phyloP scores from a whole-genome alignment of 1,140 invertebrate genomes.

The Heterodera schachtii region DNA sequence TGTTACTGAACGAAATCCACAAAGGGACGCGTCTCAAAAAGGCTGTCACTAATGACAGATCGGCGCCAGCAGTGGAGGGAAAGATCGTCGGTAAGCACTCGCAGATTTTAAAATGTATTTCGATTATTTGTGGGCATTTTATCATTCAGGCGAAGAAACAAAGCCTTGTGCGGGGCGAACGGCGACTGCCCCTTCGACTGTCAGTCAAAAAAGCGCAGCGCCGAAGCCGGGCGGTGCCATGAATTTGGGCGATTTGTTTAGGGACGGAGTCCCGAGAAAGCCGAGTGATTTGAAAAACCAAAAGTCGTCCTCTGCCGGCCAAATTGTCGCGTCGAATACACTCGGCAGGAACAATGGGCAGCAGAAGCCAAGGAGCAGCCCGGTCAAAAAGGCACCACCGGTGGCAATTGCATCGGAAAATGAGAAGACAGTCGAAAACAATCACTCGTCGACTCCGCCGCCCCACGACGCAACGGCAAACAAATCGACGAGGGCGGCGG shows the following conservation, averaged over 20 bases:
- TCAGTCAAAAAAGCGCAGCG: background rate
- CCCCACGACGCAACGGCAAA: background rate
- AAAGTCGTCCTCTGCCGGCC: background rate
- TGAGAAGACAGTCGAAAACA: background rate
- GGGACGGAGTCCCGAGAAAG: slow-evolving; percentile 39
- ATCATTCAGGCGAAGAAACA: slow-evolving; percentile 8
- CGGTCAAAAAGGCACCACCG: background rate
- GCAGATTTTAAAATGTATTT: slow-evolving; percentile 6
- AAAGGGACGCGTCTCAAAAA: slow-evolving; percentile 81
- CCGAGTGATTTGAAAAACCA: slow-evolving; percentile 46
- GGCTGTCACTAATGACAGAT: slow-evolving; percentile 83
- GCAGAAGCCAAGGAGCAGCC: background rate
- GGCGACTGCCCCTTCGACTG: background rate
- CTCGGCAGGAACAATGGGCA: background rate
- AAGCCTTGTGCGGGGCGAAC: background rate
- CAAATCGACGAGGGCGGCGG: background rate
- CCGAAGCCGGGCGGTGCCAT: slow-evolving; percentile 12
- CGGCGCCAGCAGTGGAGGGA: slow-evolving; percentile 76
- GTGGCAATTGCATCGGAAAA: background rate
- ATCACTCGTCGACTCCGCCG: background rate
- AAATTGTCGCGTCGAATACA: slow-evolving; percentile 1
- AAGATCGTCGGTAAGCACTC: slow-evolving; percentile 57
- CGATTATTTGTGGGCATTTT: background rate
- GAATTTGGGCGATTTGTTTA: slow-evolving; percentile 40
- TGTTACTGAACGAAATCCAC: slow-evolving; percentile 79